A percentile compares a stretch with the other conserved stretches of the same genome.
Evolutionary conservation across 35 echinoderm and acorn worm genomes (phyloP).

Genomic region (Lytechinus pictus): DNA sequence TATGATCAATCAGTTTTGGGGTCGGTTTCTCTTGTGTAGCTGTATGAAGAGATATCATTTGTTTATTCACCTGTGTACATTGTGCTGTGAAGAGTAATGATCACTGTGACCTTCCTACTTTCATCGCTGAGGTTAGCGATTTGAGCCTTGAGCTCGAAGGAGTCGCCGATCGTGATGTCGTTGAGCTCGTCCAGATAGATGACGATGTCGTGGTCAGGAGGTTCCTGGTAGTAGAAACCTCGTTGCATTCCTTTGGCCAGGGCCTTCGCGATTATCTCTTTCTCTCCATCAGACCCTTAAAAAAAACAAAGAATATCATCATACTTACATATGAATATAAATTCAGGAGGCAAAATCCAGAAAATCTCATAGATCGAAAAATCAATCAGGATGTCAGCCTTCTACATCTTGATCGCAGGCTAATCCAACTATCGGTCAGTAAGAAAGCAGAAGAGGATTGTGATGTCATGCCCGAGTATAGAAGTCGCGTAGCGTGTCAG

Average conservation of each 20-base stretch:
- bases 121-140: conserved; percentile 8
- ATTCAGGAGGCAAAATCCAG: too few species aligned
- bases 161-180: conserved; percentile 14
- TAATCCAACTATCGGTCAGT: too few species aligned
- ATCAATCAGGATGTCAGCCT: too few species aligned
- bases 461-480: too few species aligned
- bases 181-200: not conserved
- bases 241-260: not conserved
- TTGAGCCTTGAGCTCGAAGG: conserved; percentile 24
- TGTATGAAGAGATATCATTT: not conserved
- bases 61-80: conserved; percentile 8
- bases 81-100: not conserved
- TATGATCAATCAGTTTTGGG: too few species aligned
- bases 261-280: not conserved
- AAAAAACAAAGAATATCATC: not conserved
- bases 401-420: too few species aligned
- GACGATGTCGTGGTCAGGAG: not conserved
- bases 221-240: not conserved
- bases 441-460: too few species aligned
- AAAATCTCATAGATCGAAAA: too few species aligned
- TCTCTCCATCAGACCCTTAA: not conserved
- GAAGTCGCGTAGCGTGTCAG: too few species aligned
- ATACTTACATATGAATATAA: not conserved
- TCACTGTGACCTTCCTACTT: not conserved
- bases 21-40: not conserved